A percentile compares a stretch with the other conserved stretches of the same genome.
These are phyloP conservation scores for Holcopasites calliopsidis DNA, from an alignment of 1,140 invertebrate genomes.

Conservation along the genomic window DNA sequence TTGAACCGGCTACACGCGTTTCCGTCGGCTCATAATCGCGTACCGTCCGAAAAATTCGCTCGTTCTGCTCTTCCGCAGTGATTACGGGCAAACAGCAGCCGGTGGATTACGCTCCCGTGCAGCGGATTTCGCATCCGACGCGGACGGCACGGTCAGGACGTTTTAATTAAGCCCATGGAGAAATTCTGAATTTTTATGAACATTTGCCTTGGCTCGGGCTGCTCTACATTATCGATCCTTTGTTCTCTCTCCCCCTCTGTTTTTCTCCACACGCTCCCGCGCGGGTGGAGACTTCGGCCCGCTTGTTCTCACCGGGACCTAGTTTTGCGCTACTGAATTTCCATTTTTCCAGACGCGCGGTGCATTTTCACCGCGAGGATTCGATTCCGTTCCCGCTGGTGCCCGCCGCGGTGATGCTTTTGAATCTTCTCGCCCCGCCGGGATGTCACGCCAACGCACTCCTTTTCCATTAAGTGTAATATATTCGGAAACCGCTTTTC, in stretches of 20 bases:
- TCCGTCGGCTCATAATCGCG: neutral
- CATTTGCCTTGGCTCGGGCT: neutral
- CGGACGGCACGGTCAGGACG: no score
- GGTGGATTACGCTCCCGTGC: neutral
- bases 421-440: neutral
- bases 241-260: neutral
- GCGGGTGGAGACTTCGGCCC: neutral
- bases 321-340: conserved; percentile 24
- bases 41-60: no score
- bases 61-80: neutral
- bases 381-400: neutral
- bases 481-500: neutral
- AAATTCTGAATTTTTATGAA: neutral
- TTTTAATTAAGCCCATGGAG: conserved; percentile 10
- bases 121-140: neutral
- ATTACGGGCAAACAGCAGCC: neutral
- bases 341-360: conserved; percentile 10
- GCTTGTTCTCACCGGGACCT: conserved; percentile 14
- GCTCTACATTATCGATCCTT: conserved; percentile 35
- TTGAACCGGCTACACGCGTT: neutral
- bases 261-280: no score
- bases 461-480: neutral
- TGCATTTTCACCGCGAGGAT: neutral
- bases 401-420: neutral
- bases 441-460: neutral